These are phyloP conservation scores for Leiothrix lutea DNA, from an alignment of 2,113 vertebrate species.

Conservation along the genomic window DNA sequence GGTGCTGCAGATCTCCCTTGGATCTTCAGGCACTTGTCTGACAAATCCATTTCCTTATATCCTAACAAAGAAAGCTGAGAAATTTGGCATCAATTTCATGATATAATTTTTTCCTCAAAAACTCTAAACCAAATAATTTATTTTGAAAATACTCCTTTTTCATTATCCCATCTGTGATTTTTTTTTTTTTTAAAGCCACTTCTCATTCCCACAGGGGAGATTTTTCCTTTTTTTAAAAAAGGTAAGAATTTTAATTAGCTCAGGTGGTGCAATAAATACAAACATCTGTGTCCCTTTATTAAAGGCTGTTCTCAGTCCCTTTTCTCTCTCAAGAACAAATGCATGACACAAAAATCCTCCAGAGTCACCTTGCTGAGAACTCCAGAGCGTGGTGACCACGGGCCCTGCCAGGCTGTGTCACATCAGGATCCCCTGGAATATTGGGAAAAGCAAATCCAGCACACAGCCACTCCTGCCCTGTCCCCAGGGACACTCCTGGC, in stretches of 20 bases:
- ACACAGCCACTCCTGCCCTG: neutral
- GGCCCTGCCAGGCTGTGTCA: neutral
- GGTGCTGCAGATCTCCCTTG: neutral
- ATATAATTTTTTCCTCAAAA: neutral
- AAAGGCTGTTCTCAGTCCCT: conserved; percentile 22
- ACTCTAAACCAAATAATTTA: neutral
- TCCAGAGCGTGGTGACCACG: accelerated
- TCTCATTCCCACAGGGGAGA: conserved; percentile 11
- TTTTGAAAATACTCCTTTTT: neutral
- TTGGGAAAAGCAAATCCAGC: neutral
- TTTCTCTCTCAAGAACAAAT: neutral
- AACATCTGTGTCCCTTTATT: conserved; percentile 58
- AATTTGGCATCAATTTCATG: neutral
- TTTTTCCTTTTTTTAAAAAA: neutral
- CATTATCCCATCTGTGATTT: neutral
- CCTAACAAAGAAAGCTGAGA: neutral
- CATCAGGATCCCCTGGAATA: neutral
- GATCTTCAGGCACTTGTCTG: neutral
- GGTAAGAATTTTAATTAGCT: conserved; percentile 62
- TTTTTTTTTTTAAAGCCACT: neutral
- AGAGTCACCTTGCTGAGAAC: neutral
- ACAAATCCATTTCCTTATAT: neutral
- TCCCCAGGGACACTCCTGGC: neutral
- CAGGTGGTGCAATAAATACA: conserved; percentile 58
- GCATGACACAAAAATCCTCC: neutral